Evolutionary conservation across 2,113 vertebrate genomes (phyloP), one percentile per base, ranked within the genome.

Genomic region (Xiphophorus hellerii): DNA sequence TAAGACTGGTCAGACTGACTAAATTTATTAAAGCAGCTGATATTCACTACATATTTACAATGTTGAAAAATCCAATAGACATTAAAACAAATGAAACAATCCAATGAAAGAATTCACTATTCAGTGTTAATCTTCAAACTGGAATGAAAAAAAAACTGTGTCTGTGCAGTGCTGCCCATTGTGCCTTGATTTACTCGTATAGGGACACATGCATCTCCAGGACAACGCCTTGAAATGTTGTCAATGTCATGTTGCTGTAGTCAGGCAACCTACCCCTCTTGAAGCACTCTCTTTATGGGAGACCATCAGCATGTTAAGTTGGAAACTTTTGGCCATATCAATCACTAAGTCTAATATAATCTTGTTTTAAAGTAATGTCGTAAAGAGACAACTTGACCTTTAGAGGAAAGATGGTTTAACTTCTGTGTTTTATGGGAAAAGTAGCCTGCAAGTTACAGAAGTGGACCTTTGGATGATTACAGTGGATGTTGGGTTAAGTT

Each of bases 331-430:
- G 51, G 65, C 66, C 29, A n/a, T 39, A 75, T 85, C 63, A 79
- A 81, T 88, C 74, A 81, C 73, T 67, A 60, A 25, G 37, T 62
- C 68, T n/a, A 44, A 60, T 63, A 65, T 78, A 66, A 78, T 74
- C 72, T 39, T 73, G 66, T 39, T 71, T 69, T 20, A 60, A 78
- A 74, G 78, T 68, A 68, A 82, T 66, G 66, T 58, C 37, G 69
- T 70, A 85, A 69, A 51, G 75, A 82, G 84, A 87, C 84, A 87
- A 78, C 62, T 42, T 87, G 92, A 91, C 91, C 91, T 93, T 63
- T 93, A n/a, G n/a, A 39, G 37, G 22, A 66, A 39, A 66, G 39
- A 39, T 37, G n/a, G 65, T 15, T 66, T 66, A 12, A 28, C 27
- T 66, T 66, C 65, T 66, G 25, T 42, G 42, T 27, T 44, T 28